Percentiles rank a stretch among this genome's conserved stretches.
Conservation (phyloP, 2,888 invertebrate genomes). For the Nomada lathburiana region DNA sequence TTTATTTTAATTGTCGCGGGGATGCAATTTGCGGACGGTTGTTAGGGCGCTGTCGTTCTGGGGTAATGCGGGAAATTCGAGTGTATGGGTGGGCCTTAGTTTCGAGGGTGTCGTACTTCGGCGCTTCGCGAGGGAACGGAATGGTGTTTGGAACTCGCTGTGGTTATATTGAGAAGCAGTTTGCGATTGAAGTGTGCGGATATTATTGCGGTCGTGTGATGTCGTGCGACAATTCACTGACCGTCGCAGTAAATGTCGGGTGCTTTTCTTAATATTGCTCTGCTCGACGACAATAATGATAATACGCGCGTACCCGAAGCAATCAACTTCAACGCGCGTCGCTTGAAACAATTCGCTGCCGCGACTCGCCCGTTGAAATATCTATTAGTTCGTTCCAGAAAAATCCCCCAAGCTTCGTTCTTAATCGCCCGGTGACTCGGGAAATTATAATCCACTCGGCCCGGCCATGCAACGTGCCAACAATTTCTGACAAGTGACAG, state of each 20-base stretch:
- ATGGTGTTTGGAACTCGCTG: background rate
- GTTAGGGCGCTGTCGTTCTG: background rate
- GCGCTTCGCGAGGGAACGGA: background rate
- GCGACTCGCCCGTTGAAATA: too few species aligned
- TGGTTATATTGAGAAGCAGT: background rate
- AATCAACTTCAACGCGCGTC: too few species aligned
- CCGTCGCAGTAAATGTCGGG: too few species aligned
- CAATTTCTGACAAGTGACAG: background rate
- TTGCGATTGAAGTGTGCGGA: background rate
- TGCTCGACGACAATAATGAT: too few species aligned
- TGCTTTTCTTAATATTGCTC: too few species aligned
- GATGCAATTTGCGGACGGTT: constrained; percentile 1
- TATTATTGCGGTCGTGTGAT: too few species aligned
- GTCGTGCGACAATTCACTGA: too few species aligned
- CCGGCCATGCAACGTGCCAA: background rate
- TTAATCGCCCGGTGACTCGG: too few species aligned
- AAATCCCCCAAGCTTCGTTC: too few species aligned
- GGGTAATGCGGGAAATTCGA: background rate
- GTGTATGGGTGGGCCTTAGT: background rate
- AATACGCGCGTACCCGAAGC: too few species aligned
- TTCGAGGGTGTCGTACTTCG: background rate
- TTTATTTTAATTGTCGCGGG: background rate
- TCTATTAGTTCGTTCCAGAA: too few species aligned
- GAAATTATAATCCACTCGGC: background rate
- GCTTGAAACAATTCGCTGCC: too few species aligned